Evolutionary conservation across 1,140 invertebrate species (phyloP), one percentile per base, ranked within the genome.

Genomic region (Formica selysi): DNA sequence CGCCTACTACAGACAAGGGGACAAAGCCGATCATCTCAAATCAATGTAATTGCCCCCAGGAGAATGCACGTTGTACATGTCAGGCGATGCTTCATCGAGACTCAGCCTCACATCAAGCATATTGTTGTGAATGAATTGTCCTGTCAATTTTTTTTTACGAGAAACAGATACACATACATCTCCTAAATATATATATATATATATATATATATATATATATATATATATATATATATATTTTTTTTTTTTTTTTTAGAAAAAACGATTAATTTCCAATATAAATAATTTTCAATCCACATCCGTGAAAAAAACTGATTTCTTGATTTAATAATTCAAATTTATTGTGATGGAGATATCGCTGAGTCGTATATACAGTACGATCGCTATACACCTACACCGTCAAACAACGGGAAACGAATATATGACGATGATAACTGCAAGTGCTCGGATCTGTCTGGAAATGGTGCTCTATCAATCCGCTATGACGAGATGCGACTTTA

Each of bases 11-110:
- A 26, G 81, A 32, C 32, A 41, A 13, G 19, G 16, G 36, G 59
- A 79, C 67, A 86, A 79, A 73, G 51, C 84, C 74, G 86, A 86
- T 86, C 84, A 70, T 70, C 44, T 61, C 41, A 19, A 68, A 36
- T 59, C 64, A 26, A 54, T 59, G 65, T 70, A 68, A 87, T 79
- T 79, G 73, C 65, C 11, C 22, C n/a, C 84, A 22, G 65, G 73
- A 79, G 76, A 86, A 86, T 44, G 6, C 22, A 22, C 32, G 71
- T 26, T 44, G 65, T 44, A n/a, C 32, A 57, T 54, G 51, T 61
- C 68, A 32, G 36, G n/a, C 19, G 64, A 70, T 51, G 48, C 48
- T 32, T 48, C 38, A 6, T 51, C 7, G 32, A 16, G 6, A n/a
- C 19, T 36, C 32, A 19, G 7, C 3, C n/a, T 54, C 48, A 13